phyloP scores from a whole-genome alignment of 92 coral and sea anemone species.

The Phenganax marumi region DNA sequence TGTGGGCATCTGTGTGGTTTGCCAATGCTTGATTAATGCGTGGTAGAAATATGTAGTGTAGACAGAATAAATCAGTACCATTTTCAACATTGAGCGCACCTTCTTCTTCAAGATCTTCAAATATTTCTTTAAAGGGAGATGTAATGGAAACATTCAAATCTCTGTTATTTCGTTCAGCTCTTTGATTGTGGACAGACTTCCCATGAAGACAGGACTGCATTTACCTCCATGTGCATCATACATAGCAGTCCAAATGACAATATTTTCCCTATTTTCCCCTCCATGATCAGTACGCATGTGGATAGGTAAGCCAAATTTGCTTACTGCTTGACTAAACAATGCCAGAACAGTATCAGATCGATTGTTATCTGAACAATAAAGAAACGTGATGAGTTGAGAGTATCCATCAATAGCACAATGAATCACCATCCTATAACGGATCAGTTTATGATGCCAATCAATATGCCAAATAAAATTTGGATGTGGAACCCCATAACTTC shows the following conservation, averaged over 20 bases:
- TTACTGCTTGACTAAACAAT: constrained; percentile 11
- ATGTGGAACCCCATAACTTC: constrained; percentile 10
- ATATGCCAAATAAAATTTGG: constrained; percentile 21
- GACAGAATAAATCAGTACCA: constrained; percentile 16
- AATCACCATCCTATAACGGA: constrained; percentile 14
- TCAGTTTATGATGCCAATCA: constrained; percentile 26
- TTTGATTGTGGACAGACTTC: constrained; percentile 16
- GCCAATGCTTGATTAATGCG: constrained; percentile 11
- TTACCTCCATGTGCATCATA: constrained; percentile 3
- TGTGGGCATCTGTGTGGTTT: constrained; percentile 21
- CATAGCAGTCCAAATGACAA: constrained; percentile 25
- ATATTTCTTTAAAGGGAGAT: neutral
- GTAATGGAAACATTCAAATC: constrained; percentile 7
- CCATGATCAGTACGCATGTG: constrained; percentile 28
- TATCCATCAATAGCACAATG: constrained; percentile 27
- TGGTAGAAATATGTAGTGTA: constrained; percentile 8
- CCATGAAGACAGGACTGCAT: constrained; percentile 1
- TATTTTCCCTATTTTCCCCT: neutral
- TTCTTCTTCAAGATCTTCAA: constrained; percentile 1
- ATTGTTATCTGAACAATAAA: constrained; percentile 14
- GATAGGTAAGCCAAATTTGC: neutral
- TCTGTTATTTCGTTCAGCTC: constrained; percentile 6
- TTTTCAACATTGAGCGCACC: constrained; percentile 13
- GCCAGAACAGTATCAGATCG: neutral
- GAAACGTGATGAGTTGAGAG: neutral